Conservation (phyloP, 2,113 vertebrate genomes). For the Rhinoderma darwinii region DNA sequence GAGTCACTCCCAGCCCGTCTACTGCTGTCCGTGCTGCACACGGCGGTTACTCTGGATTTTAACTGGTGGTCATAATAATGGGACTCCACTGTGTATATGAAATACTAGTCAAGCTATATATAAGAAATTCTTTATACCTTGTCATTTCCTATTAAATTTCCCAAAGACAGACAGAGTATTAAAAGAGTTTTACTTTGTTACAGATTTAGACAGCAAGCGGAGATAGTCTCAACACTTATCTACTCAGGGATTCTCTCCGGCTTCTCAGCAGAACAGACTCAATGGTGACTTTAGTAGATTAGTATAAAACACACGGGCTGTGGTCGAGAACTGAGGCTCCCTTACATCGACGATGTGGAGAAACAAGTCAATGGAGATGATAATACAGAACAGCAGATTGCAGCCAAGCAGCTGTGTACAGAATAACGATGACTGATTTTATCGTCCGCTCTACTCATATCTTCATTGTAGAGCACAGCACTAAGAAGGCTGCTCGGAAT, state of each 20-base stretch:
- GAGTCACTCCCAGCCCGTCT: too few species aligned
- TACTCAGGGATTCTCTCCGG: neutral
- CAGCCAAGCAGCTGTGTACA: neutral
- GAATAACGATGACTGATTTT: conserved; percentile 2
- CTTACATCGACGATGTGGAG: neutral
- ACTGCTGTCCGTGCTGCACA: too few species aligned
- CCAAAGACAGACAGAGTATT: neutral
- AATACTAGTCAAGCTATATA: too few species aligned
- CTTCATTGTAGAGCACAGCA: neutral
- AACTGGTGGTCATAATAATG: too few species aligned
- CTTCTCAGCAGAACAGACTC: neutral
- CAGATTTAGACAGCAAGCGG: neutral
- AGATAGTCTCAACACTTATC: neutral
- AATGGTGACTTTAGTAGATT: conserved; percentile 12
- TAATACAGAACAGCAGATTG: neutral
- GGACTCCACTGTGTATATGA: too few species aligned
- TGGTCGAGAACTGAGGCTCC: neutral
- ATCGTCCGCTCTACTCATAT: neutral
- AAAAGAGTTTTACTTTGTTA: neutral
- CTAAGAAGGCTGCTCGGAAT: neutral
- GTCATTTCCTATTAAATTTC: neutral
- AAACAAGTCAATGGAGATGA: conserved; percentile 11
- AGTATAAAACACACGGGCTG: neutral
- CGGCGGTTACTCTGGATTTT: too few species aligned
- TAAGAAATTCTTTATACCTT: too few species aligned